Evolutionary conservation across 2,797 vertebrate species (phyloP), one percentile per base, ranked within the genome.

Genomic region (Pogonophryne albipinna): DNA sequence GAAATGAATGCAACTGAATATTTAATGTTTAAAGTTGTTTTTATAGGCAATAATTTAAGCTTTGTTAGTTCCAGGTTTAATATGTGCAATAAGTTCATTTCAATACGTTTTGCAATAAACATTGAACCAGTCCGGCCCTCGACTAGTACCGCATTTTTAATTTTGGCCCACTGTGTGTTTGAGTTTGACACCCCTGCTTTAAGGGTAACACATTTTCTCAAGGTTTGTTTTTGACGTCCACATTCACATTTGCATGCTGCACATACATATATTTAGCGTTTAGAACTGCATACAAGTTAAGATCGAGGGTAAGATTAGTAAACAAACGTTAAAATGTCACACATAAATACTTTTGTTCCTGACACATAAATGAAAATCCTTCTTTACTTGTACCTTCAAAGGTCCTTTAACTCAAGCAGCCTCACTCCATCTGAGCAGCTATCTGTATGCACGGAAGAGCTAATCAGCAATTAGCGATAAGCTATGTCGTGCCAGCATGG

Each of bases 391-490:
- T 53, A 17, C 23, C 57, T 58, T 10, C 70, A 47, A 64, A 75
- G 53, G 15, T 51, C n/a, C 10, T 44, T 38, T 38, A 9, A 63
- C 45, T 67, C 49, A 19, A 50, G 61, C 47, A 16, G 60, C 60
- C 34, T 16, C 61, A 7, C 69, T 74, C 15, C 72, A 47, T 74
- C 71, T 78, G 59, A 41, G 64, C 17, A 47, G 76, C 66, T 81
- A 63, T 76, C 81, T 74, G 44, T n/a, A 19, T 17, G 67, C 73
- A 87, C 78, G 84, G 91, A 90, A 92, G 79, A 82, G 23, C 70
- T 85, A 92, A 94, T 89, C 89, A 90, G 73, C 80, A 71, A 85
- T 85, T 87, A 68, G 87, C 60, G 84, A 91, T 91, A 76, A 86
- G 55, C 78, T 4, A 73, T 94, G 92, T 79, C 91, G 15, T 90